Evolutionary conservation across 2,113 vertebrate genomes (phyloP).

Genomic region (Aramus guarauna): DNA sequence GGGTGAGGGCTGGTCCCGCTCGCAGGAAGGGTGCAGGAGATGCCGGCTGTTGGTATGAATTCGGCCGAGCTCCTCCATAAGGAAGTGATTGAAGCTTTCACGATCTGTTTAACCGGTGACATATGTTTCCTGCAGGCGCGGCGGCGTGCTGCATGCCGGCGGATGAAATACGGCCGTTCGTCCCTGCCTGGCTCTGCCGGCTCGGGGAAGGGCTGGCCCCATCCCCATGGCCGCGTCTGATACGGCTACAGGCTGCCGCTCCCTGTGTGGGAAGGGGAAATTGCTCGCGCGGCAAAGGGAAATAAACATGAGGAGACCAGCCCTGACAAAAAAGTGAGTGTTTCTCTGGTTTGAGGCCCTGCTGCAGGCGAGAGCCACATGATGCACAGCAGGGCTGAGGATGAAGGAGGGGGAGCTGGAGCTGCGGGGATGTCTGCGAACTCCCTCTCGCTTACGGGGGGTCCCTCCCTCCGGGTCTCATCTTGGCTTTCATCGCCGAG

Average conservation of each 20-base stretch:
- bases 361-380: not conserved
- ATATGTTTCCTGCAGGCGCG: slow-evolving; percentile 66
- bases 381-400: not conserved
- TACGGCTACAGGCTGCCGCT: not conserved
- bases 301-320: slow-evolving; percentile 52
- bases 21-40: not conserved
- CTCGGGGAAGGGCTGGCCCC: not conserved
- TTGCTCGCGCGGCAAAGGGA: slow-evolving; percentile 20
- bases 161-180: slow-evolving; percentile 25
- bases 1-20: rapidly evolving
- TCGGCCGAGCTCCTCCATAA: slow-evolving; percentile 23
- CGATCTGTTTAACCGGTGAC: slow-evolving; percentile 67
- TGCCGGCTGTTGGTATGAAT: not conserved
- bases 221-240: not conserved
- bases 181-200: not conserved
- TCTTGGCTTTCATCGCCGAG: not conserved
- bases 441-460: not conserved
- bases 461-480: not conserved
- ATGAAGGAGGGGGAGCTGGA: not conserved
- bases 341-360: not conserved
- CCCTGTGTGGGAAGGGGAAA: slow-evolving; percentile 42
- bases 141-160: slow-evolving; percentile 12
- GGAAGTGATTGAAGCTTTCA: slow-evolving; percentile 70
- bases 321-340: not conserved
- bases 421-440: not conserved